These are phyloP conservation scores for Umimayanthus kanabou DNA, from an alignment of 92 coral and sea anemone species.

Conservation along the genomic window DNA sequence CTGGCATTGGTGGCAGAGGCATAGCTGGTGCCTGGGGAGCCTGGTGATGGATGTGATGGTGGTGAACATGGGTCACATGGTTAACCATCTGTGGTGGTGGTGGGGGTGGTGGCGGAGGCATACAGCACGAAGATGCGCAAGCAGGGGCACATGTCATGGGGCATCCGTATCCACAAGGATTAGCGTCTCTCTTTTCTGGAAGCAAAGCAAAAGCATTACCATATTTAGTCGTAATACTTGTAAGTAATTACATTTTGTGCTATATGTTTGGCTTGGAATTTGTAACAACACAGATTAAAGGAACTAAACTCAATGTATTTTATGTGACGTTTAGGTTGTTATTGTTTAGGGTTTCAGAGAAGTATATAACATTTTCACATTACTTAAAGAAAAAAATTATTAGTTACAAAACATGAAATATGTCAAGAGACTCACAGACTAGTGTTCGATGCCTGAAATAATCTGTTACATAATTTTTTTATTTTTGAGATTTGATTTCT, in stretches of 20 bases:
- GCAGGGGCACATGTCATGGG: conserved; percentile 82
- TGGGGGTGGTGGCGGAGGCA: conserved; percentile 96
- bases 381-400: not conserved
- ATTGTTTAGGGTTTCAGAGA: not conserved
- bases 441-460: not conserved
- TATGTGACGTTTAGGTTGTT: not conserved
- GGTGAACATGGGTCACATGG: conserved; percentile 86
- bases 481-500: too few relatives aligned
- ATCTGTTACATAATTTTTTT: too few relatives aligned
- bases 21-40: conserved; percentile 80
- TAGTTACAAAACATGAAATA: not conserved
- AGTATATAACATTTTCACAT: not conserved
- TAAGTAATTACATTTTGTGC: not conserved
- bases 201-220: not conserved
- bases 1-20: conserved; percentile 79
- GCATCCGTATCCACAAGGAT: conserved; percentile 91
- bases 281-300: not conserved
- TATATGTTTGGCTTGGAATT: not conserved
- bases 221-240: not conserved
- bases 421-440: not conserved
- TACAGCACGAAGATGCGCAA: conserved; percentile 76
- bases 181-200: conserved; percentile 90
- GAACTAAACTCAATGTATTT: not conserved
- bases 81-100: conserved; percentile 87
- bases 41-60: conserved; percentile 86